phyloP scores from a whole-genome alignment of 2,113 vertebrate genomes.

The Nematolebias whitei region DNA sequence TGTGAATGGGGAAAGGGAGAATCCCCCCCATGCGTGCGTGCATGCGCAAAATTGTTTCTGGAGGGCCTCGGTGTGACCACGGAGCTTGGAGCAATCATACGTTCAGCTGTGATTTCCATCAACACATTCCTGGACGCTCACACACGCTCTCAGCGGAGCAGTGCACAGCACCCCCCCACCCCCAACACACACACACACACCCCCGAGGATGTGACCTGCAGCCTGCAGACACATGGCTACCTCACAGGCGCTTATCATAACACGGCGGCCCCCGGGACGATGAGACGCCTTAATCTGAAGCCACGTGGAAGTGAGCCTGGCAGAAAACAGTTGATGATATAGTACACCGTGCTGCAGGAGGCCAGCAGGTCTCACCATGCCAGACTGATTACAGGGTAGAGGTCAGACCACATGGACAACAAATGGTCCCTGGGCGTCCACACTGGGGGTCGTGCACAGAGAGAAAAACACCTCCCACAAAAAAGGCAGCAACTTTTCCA shows the following conservation, averaged over 20 bases:
- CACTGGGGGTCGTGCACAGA: constrained; percentile 55
- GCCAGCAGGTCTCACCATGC: constrained; percentile 68
- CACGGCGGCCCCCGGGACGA: constrained; percentile 68
- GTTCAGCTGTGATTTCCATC: constrained; percentile 85
- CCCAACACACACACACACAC: no score
- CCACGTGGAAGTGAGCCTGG: constrained; percentile 69
- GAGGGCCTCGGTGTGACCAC: constrained; percentile 83
- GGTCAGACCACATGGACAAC: constrained; percentile 75
- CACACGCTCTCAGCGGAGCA: constrained; percentile 75
- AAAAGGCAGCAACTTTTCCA: constrained; percentile 48
- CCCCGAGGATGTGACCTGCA: constrained; percentile 76
- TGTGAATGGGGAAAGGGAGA: constrained; percentile 5
- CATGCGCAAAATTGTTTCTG: constrained; percentile 68
- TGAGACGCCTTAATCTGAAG: constrained; percentile 71
- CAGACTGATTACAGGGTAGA: constrained; percentile 73
- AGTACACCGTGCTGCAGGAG: constrained; percentile 60
- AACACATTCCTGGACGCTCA: constrained; percentile 85
- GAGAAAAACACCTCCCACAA: constrained; percentile 37
- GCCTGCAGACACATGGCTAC: constrained; percentile 73
- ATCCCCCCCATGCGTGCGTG: constrained; percentile 28
- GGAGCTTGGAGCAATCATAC: constrained; percentile 82
- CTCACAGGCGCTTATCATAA: constrained; percentile 79
- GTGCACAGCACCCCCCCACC: constrained; percentile 74
- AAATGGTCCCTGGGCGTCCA: constrained; percentile 64
- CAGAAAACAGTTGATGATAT: constrained; percentile 69